Evolutionary conservation across 2,113 vertebrate genomes (phyloP).

Genomic region (Heteronetta atricapilla): DNA sequence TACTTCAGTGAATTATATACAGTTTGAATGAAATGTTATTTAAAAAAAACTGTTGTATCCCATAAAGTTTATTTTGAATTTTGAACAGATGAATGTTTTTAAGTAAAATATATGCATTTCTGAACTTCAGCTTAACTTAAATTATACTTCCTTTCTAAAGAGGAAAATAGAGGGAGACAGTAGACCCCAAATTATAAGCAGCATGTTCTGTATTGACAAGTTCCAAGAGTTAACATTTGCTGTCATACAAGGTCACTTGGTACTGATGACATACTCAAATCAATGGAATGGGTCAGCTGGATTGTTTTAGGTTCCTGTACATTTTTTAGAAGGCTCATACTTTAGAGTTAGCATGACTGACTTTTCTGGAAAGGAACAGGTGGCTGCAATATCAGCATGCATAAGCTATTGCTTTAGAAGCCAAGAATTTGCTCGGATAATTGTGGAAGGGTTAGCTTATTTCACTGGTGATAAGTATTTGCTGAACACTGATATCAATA

Average conservation of each 20-base stretch:
- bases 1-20: constrained; percentile 85
- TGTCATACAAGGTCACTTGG: constrained; percentile 32
- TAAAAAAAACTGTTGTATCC: constrained; percentile 85
- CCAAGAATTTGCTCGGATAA: background rate
- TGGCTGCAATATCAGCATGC: constrained; percentile 20
- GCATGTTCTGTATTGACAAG: constrained; percentile 53
- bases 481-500: background rate
- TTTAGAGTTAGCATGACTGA: constrained; percentile 18
- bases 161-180: constrained; percentile 26
- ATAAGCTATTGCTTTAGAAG: constrained; percentile 7
- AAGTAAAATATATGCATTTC: constrained; percentile 90
- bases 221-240: constrained; percentile 49
- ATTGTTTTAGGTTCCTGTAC: constrained; percentile 2
- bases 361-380: background rate
- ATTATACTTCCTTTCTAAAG: constrained; percentile 80
- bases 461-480: background rate
- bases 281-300: constrained; percentile 21
- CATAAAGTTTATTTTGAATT: constrained; percentile 88
- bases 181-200: constrained; percentile 60
- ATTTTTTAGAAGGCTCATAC: constrained; percentile 17
- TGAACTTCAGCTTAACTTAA: constrained; percentile 84
- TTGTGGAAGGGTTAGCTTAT: constrained; percentile 13
- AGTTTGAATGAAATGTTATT: constrained; percentile 89
- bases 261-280: constrained; percentile 7
- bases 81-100: constrained; percentile 89